Evolutionary conservation across 2,113 vertebrate genomes (phyloP).

Genomic region (Plecotus auritus): DNA sequence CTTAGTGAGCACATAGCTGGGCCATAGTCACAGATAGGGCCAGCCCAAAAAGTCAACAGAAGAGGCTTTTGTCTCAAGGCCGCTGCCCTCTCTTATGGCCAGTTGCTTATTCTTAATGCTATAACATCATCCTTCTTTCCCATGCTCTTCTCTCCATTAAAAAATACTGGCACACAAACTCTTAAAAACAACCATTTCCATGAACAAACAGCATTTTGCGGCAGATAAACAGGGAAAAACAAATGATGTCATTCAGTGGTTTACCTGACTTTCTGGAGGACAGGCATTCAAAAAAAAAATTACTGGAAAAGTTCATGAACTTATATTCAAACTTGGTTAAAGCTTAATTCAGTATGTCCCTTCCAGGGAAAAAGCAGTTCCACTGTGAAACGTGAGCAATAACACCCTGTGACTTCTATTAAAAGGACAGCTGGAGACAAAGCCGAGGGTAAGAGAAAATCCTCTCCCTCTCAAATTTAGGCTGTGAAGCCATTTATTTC

Average conservation of each 20-base stretch:
- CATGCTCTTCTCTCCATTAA: not conserved
- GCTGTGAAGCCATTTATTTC: not conserved
- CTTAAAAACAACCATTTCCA: not conserved
- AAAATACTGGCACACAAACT: not conserved
- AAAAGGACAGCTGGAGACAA: not conserved
- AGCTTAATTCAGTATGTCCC: not conserved
- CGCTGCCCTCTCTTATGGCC: not conserved
- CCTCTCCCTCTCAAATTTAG: not conserved
- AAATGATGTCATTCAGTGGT: not conserved
- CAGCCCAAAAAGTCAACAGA: not conserved
- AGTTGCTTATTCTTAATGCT: not conserved
- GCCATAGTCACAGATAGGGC: accelerated
- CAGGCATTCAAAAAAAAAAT: not conserved
- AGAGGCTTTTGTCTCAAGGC: not conserved
- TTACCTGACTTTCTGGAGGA: not conserved
- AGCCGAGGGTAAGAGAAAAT: not conserved
- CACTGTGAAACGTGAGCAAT: not conserved
- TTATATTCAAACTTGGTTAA: not conserved
- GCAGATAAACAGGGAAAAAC: not conserved
- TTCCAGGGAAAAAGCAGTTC: not conserved
- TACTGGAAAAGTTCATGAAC: not conserved
- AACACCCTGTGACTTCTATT: not conserved
- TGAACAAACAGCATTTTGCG: not conserved
- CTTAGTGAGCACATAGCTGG: not conserved
- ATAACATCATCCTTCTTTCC: not conserved